Base-by-base conservation (phyloP, 2,888 invertebrate genomes). In the Apamea epomidion region DNA sequence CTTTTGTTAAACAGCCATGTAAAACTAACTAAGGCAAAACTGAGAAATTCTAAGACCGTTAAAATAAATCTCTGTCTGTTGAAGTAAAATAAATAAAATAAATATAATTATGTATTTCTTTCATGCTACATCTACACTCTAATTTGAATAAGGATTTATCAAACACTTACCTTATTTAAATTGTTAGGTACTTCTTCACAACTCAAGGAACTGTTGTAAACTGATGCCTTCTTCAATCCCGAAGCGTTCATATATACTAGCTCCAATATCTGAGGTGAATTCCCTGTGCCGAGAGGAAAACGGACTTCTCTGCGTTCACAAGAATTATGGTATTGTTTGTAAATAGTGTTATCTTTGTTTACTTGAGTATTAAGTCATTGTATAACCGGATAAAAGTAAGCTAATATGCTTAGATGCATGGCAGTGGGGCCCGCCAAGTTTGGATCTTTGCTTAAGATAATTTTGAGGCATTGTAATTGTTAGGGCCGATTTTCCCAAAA, bases 261-360 rank as follows among this genome's bases (percentile, higher is more conserved):
- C 8, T 58, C 48, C 18, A 32, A 4, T 37, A 54, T 6, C 12
- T 21, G 42, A 71, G 90, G 88, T 88, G 21, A 79, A 82, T 45
- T 88, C 88, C 88, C 88, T 78, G 45, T 16, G 25, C 51, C 37
- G 12, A 73, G 12, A 78, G 60, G 14, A 67, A 37, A 45, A 64
- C 58, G 87, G 78, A 88, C 69, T 86, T 71, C 16, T 71, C 68
- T n/a, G 16, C 45, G 54, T 42, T 51, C 32, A 65, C 25, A 48
- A 67, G 51, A 48, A 14, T 67, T 6, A 75, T 6, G n/a, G 29
- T 10, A 73, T 32, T 80, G 70, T 82, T 82, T 84, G 80, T 84
- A 67, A 51, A 84, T 65, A 80, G 8, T 78, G 54, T 29, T 42
- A 69, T 65, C 21, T 60, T 14, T 25, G 5, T 48, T 65, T 8